phyloP scores from a whole-genome alignment of 2,797 vertebrate species.

The Pseudochirops cupreus region DNA sequence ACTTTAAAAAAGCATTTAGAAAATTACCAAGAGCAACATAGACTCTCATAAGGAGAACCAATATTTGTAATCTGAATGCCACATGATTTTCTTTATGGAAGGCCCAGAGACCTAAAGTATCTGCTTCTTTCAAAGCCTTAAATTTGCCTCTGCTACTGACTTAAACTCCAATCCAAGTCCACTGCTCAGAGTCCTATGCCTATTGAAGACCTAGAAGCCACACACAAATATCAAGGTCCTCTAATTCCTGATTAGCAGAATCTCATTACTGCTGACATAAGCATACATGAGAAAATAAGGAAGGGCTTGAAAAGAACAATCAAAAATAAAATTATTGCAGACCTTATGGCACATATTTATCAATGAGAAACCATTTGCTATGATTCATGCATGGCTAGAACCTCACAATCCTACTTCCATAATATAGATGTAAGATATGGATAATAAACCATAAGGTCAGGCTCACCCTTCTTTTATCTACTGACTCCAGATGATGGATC shows the following conservation, averaged over 20 bases:
- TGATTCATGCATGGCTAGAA: background rate
- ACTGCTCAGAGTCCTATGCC: background rate
- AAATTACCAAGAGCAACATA: background rate
- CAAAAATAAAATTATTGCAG: background rate
- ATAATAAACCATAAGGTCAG: background rate
- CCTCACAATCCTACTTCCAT: background rate
- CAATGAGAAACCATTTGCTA: background rate
- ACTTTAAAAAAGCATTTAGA: background rate
- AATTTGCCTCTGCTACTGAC: background rate
- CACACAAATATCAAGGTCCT: background rate
- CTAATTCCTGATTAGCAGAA: background rate
- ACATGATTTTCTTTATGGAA: background rate
- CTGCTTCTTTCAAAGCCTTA: background rate
- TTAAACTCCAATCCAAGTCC: background rate
- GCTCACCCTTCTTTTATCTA: background rate
- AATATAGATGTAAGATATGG: background rate
- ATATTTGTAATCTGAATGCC: background rate
- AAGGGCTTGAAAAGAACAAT: background rate
- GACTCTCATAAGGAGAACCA: background rate
- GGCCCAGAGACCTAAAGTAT: background rate
- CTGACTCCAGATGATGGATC: background rate
- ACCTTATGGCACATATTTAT: background rate
- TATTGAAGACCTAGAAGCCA: background rate
- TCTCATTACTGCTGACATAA: background rate
- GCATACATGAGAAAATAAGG: background rate